Conservation (phyloP, 2,888 invertebrate genomes). For the Clusia tigrina region DNA sequence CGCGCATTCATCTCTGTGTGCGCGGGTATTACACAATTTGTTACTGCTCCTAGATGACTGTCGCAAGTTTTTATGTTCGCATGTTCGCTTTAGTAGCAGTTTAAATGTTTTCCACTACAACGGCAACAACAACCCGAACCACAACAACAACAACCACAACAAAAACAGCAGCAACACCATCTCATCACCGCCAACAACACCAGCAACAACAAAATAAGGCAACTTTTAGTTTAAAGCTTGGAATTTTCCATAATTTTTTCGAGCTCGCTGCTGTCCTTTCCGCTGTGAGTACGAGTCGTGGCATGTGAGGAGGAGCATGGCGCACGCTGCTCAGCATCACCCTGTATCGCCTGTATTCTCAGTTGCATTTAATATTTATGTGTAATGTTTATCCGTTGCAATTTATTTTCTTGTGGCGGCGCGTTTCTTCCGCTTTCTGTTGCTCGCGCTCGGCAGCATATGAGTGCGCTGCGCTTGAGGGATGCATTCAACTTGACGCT, state of each 20-base stretch:
- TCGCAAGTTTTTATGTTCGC: conserved; percentile 10
- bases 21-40: conserved; percentile 19
- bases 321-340: not conserved
- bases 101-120: not conserved
- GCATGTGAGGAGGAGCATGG: too few species aligned
- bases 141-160: not conserved
- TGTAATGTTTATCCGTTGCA: conserved; percentile 51
- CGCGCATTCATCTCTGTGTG: conserved; percentile 12
- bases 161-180: too few species aligned
- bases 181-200: too few species aligned
- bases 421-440: not conserved
- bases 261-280: conserved; percentile 24
- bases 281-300: not conserved
- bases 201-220: not conserved
- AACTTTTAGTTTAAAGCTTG: not conserved
- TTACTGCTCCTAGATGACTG: conserved; percentile 40
- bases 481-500: conserved; percentile 14
- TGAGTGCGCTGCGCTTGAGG: conserved; percentile 21
- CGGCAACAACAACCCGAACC: not conserved
- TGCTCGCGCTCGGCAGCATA: not conserved
- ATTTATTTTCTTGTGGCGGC: conserved; percentile 48
- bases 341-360: conserved; percentile 6
- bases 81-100: not conserved
- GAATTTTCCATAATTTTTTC: too few species aligned
- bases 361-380: conserved; percentile 59